These are phyloP conservation scores for Lasius fuliginosus DNA, from an alignment of 2,888 invertebrate genomes.

Conservation along the genomic window DNA sequence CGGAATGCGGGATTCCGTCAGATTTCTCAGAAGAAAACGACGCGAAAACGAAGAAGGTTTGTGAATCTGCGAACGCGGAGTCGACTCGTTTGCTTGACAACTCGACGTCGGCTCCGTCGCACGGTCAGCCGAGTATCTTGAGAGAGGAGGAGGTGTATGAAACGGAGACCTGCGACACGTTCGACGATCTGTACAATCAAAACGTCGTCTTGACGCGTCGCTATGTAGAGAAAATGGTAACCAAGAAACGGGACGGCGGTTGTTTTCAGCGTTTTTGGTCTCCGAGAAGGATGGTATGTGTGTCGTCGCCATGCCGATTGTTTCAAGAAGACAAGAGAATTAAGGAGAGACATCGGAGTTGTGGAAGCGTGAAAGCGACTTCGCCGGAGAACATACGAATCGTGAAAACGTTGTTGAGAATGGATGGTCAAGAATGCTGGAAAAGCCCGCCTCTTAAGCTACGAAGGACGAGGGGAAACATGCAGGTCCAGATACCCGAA, in stretches of 20 bases:
- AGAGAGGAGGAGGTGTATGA: neutral
- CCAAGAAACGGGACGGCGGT: neutral
- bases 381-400: neutral
- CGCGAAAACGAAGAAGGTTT: neutral
- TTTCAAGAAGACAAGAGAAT: neutral
- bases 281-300: neutral
- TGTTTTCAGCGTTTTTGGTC: neutral
- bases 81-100: neutral
- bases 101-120: neutral
- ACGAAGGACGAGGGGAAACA: neutral
- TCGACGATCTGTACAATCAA: neutral
- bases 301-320: neutral
- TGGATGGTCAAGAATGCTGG: no score
- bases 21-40: neutral
- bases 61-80: neutral
- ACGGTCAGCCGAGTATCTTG: neutral
- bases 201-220: neutral
- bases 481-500: neutral
- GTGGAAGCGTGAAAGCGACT: no score
- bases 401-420: neutral
- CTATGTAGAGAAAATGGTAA: neutral
- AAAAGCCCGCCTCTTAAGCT: neutral
- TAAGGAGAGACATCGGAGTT: neutral
- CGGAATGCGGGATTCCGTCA: neutral
- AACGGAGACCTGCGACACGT: constrained; percentile 12